These are phyloP conservation scores for Nothoprocta pentlandii DNA, from an alignment of 2,113 vertebrate genomes.

Conservation along the genomic window DNA sequence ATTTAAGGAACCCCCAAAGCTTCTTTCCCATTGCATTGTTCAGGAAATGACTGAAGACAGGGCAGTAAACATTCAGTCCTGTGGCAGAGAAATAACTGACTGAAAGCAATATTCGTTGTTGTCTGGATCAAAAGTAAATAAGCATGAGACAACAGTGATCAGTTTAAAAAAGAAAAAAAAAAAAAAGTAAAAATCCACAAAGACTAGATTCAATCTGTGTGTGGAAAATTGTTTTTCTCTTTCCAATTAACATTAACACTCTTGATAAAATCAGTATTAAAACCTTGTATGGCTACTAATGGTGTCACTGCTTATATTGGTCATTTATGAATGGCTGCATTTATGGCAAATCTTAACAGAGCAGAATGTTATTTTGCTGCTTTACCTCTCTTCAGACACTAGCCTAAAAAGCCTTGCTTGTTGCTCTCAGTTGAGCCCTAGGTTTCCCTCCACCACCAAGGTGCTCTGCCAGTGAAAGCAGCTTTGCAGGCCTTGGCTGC, in stretches of 20 bases:
- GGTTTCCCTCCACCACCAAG: accelerated
- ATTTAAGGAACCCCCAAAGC: slow-evolving; percentile 19
- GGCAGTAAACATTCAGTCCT: slow-evolving; percentile 20
- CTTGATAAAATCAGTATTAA: not conserved
- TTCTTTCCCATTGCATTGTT: not conserved
- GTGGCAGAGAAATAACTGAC: slow-evolving; percentile 25
- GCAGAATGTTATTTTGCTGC: not conserved
- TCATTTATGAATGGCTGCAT: not conserved
- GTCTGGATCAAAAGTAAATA: slow-evolving; percentile 1
- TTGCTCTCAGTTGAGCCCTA: not conserved
- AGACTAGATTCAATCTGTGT: not conserved
- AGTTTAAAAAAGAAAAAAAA: slow-evolving; percentile 15
- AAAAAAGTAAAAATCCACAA: not conserved
- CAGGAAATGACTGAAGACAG: slow-evolving; percentile 38
- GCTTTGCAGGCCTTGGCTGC: accelerated
- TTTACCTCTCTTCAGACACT: not conserved
- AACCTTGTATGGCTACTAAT: not conserved
- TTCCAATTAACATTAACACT: not conserved
- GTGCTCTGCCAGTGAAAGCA: accelerated
- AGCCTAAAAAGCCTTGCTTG: not conserved
- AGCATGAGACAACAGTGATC: not conserved
- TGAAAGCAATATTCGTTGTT: not conserved
- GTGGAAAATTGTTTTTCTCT: not conserved
- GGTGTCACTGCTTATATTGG: not conserved
- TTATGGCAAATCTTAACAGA: accelerated